These are phyloP conservation scores for Mesocentrotus franciscanus DNA, from an alignment of 53 echinoderm and acorn worm species.

Conservation along the genomic window DNA sequence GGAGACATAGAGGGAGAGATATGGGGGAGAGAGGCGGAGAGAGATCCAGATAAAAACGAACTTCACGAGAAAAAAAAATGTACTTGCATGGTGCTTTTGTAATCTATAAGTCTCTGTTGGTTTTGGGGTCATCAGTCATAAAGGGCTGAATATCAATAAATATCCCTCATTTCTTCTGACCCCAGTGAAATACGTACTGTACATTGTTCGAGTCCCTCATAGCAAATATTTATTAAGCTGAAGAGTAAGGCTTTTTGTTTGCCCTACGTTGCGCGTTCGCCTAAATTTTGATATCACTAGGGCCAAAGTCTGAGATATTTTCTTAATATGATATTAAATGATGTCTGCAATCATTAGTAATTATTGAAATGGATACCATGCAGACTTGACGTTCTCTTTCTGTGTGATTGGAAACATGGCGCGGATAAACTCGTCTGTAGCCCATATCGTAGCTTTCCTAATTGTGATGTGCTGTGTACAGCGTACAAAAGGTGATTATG, in stretches of 20 bases:
- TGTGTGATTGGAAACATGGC: not conserved
- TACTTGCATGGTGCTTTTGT: too few species aligned
- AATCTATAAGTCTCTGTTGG: too few species aligned
- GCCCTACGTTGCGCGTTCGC: not conserved
- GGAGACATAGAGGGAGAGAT: too few species aligned
- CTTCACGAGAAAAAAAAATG: too few species aligned
- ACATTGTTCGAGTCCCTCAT: not conserved
- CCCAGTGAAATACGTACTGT: not conserved
- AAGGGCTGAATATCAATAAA: too few species aligned
- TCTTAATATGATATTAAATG: not conserved
- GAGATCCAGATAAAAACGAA: too few species aligned
- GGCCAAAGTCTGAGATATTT: not conserved
- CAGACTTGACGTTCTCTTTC: not conserved
- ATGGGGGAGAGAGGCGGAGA: too few species aligned
- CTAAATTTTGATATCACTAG: not conserved
- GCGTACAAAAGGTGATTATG: not conserved
- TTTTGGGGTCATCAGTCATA: too few species aligned
- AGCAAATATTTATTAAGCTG: not conserved
- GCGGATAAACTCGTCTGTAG: not conserved
- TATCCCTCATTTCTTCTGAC: not conserved
- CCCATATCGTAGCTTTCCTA: not conserved
- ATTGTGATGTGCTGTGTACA: not conserved
- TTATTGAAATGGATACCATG: not conserved
- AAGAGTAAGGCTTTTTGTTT: not conserved
- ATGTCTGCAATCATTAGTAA: not conserved